These are phyloP conservation scores for Microhierax caerulescens DNA, from an alignment of 2,797 vertebrate species.

Conservation along the genomic window DNA sequence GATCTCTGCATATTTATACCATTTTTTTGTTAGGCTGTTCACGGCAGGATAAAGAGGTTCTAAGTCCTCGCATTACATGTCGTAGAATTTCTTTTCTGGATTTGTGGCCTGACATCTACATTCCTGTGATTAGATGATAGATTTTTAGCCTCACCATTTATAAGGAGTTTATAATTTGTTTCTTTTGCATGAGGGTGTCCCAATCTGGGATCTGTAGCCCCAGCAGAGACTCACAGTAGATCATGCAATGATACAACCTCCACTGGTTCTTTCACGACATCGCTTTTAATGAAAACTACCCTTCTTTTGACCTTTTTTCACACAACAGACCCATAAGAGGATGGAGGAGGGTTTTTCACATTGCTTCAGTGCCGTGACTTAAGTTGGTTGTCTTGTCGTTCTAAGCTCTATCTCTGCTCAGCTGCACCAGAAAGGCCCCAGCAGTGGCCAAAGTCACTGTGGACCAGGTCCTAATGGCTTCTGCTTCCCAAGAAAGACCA, in stretches of 20 bases:
- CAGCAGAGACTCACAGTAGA: not conserved
- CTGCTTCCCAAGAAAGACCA: not conserved
- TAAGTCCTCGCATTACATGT: not conserved
- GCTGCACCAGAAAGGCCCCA: not conserved
- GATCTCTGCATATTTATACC: not conserved
- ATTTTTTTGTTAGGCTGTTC: not conserved
- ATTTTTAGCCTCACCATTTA: not conserved
- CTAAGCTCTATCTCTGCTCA: not conserved
- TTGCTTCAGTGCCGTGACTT: not conserved
- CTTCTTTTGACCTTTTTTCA: not conserved
- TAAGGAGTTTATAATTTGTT: not conserved
- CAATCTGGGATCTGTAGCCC: not conserved
- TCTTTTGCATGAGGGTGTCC: not conserved
- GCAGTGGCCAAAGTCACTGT: not conserved
- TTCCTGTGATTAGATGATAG: not conserved
- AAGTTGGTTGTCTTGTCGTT: not conserved
- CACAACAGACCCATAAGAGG: not conserved
- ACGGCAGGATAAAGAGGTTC: not conserved
- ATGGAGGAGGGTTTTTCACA: not conserved
- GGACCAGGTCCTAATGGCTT: not conserved
- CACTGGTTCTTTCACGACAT: accelerated
- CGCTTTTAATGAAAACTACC: not conserved
- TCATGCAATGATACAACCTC: not conserved
- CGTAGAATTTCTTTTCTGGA: not conserved
- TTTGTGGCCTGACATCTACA: not conserved